Conservation (phyloP, 2,113 vertebrate genomes). For the Pseudopipra pipra region DNA sequence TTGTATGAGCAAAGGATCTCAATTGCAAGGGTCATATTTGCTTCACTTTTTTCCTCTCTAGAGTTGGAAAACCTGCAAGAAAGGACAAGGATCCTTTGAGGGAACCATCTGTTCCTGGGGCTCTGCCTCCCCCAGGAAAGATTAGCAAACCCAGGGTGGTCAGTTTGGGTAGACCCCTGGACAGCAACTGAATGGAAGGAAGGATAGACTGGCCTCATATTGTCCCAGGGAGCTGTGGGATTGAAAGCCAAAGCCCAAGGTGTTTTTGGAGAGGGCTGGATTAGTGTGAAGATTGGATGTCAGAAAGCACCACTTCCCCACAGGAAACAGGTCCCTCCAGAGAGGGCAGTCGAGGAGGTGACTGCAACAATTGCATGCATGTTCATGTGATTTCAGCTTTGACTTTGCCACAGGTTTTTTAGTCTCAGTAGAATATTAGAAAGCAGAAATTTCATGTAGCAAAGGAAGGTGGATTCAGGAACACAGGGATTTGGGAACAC, state of each 20-base stretch:
- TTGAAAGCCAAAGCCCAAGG: neutral
- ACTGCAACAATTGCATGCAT: neutral
- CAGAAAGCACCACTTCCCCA: neutral
- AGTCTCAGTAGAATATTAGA: neutral
- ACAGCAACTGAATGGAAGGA: neutral
- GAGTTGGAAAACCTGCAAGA: neutral
- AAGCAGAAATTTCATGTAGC: neutral
- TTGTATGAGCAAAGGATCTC: constrained; percentile 2
- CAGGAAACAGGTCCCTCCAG: neutral
- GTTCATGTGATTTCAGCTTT: neutral
- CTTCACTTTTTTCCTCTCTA: neutral
- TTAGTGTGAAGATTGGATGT: neutral
- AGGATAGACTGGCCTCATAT: neutral
- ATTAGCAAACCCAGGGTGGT: neutral
- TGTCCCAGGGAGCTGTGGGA: neutral
- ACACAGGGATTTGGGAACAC: neutral
- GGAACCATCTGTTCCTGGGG: neutral
- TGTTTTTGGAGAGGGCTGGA: neutral
- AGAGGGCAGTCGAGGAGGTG: neutral
- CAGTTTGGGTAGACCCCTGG: neutral
- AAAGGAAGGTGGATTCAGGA: neutral
- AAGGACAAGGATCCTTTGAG: constrained; percentile 23
- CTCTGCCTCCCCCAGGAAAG: neutral
- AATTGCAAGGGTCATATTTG: constrained; percentile 31
- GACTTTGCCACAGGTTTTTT: neutral